Evolutionary conservation across 2,797 vertebrate genomes (phyloP).

Genomic region (Lagocephalus sceleratus): DNA sequence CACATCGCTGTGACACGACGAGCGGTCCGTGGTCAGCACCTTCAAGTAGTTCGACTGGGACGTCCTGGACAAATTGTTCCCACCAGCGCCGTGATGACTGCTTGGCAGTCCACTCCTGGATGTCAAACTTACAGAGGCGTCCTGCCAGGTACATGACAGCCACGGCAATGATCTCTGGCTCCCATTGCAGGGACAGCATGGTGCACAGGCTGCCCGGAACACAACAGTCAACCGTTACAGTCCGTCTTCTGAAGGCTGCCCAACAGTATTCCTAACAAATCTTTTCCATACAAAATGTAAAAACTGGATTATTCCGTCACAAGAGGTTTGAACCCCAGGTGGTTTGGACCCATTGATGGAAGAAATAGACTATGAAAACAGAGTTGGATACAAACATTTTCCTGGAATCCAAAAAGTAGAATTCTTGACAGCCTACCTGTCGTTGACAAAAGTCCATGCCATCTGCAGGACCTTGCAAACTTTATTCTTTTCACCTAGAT

Average conservation of each 20-base stretch:
- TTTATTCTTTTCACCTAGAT: conserved; percentile 92
- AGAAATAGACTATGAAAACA: too few species aligned
- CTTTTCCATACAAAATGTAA: too few species aligned
- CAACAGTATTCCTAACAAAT: too few species aligned
- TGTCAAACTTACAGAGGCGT: conserved; percentile 95
- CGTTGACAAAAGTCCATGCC: conserved; percentile 98
- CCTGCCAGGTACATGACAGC: conserved; percentile 98
- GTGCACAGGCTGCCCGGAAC: conserved; percentile 85
- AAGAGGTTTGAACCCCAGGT: too few species aligned
- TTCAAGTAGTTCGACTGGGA: conserved; percentile 96
- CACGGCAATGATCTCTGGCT: conserved; percentile 96
- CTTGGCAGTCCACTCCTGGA: conserved; percentile 97
- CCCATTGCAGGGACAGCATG: conserved; percentile 96
- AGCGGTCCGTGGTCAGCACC: conserved; percentile 63
- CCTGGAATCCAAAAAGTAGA: not conserved
- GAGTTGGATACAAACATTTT: too few species aligned
- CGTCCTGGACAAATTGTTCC: conserved; percentile 98
- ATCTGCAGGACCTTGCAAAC: conserved; percentile 94
- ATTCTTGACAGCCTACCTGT: conserved; percentile 78
- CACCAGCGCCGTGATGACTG: conserved; percentile 95
- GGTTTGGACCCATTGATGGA: too few species aligned
- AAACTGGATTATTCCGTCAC: too few species aligned
- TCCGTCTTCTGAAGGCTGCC: too few species aligned
- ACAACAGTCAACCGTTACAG: not conserved
- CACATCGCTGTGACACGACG: too few species aligned